Evolutionary conservation across 2,113 vertebrate species (phyloP).

Genomic region (Bubo scandiacus): DNA sequence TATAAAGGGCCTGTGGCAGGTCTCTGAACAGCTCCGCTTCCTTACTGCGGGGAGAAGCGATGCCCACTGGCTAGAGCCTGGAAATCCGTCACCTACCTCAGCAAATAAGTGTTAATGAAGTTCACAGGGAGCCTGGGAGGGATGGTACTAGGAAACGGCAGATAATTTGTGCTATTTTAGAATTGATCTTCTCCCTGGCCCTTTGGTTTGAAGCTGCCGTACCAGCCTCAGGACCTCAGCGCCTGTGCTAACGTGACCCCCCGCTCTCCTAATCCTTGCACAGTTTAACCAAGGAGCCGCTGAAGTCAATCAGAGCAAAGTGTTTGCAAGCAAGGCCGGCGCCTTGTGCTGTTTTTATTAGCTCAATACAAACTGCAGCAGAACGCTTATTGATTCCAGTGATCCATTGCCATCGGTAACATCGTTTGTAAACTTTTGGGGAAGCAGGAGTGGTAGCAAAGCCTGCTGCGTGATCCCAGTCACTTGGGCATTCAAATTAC

Average conservation of each 20-base stretch:
- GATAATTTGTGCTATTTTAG: neutral
- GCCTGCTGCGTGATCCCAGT: neutral
- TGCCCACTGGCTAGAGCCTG: neutral
- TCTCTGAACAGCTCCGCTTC: neutral
- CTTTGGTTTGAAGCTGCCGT: neutral
- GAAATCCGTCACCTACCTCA: neutral
- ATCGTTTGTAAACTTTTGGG: conserved; percentile 62
- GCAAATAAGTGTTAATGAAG: neutral
- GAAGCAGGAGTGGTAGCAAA: neutral
- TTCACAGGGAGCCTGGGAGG: neutral
- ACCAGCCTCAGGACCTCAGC: neutral
- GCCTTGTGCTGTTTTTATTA: neutral
- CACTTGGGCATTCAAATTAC: neutral
- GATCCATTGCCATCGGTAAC: conserved; percentile 39
- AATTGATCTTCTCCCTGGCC: neutral
- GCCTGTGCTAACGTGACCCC: neutral
- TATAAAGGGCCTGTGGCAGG: neutral
- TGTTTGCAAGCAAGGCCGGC: neutral
- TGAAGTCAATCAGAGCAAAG: neutral
- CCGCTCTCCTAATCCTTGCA: neutral
- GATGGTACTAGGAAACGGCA: neutral
- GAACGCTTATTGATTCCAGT: conserved; percentile 29
- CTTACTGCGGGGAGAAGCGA: neutral
- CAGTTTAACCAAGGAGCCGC: neutral
- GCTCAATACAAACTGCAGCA: conserved; percentile 39